Conservation (phyloP, 2,888 invertebrate genomes). For the Steromphala cineraria region DNA sequence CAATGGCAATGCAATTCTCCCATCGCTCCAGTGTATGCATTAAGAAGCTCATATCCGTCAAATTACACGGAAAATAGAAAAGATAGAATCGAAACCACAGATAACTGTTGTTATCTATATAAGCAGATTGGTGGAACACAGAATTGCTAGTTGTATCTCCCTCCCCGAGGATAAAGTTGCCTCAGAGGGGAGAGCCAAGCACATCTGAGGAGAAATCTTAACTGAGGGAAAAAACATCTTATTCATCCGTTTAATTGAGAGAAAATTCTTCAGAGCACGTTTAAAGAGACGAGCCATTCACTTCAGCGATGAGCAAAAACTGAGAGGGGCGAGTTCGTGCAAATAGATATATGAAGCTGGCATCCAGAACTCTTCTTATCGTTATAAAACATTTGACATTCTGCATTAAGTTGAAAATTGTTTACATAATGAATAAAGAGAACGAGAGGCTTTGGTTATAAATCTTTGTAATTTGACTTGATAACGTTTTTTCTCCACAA, state of each 20-base stretch:
- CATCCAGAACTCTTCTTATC: not conserved
- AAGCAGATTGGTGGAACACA: not conserved
- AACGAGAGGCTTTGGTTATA: too few species aligned
- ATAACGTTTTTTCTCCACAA: too few species aligned
- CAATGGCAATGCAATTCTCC: too few species aligned
- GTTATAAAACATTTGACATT: slow-evolving; percentile 1
- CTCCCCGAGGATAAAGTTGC: not conserved
- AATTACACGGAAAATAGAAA: not conserved
- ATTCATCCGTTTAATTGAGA: not conserved
- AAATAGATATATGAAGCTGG: not conserved
- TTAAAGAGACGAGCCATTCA: not conserved
- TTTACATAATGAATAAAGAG: not conserved
- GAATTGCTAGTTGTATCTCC: not conserved
- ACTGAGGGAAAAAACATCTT: not conserved
- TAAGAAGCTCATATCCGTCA: not conserved
- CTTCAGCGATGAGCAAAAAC: not conserved
- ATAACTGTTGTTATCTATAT: not conserved
- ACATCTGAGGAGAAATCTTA: not conserved
- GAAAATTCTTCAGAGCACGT: not conserved
- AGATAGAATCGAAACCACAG: not conserved
- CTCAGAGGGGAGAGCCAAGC: not conserved
- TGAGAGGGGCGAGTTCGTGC: not conserved
- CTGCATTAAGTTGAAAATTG: not conserved
- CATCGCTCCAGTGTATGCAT: not conserved
- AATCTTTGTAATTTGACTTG: too few species aligned